Evolutionary conservation across 2,797 vertebrate genomes (phyloP), one percentile per base, ranked within the genome.

Genomic region (Liparis tanakae): DNA sequence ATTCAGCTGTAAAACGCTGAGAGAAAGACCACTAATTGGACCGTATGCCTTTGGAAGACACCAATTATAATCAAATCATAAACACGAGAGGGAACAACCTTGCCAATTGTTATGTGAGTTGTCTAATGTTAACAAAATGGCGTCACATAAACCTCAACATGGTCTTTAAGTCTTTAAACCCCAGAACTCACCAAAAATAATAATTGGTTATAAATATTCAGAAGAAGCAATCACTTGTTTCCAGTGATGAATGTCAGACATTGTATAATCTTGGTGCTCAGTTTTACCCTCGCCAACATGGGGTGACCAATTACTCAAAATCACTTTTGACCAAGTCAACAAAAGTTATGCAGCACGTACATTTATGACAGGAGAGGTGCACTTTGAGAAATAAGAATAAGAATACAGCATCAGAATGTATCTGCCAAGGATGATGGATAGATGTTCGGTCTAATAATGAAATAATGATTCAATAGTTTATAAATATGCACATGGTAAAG

Each of bases 161-260:
- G 33, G 33, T 15, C 12, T 10, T 22, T 2, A 51, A 75, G 50
- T 41, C 50, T 66, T 59, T 15, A 63, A 36, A 12, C 43, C 30
- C 43, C 10, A 18, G 12, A 66, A 36, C 34, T 60, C 25, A n/a
- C 12, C 6, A 5, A 82, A 2, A 81, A n/a, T n/a, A 74, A 79
- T 78, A 77, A 86, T 68, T 84, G 74, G 44, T 25, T 39, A 79
- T 85, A 83, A 79, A 86, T 86, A 85, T 86, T 83, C 73, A 85
- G 59, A 72, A 64, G 69, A 63, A 36, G 39, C 41, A 34, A 54
- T 64, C 6, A 5, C 7, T 70, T 56, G 41, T 76, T 70, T 71
- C 55, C 43, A 61, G 78, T 30, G 6, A 20, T 1, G 6, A 70
- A 70, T 75, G 56, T 85, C 62, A 74, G 63, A 62, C 20, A 57